Evolutionary conservation across 2,888 invertebrate species (phyloP).

Genomic region (Chrysolina haemoptera): DNA sequence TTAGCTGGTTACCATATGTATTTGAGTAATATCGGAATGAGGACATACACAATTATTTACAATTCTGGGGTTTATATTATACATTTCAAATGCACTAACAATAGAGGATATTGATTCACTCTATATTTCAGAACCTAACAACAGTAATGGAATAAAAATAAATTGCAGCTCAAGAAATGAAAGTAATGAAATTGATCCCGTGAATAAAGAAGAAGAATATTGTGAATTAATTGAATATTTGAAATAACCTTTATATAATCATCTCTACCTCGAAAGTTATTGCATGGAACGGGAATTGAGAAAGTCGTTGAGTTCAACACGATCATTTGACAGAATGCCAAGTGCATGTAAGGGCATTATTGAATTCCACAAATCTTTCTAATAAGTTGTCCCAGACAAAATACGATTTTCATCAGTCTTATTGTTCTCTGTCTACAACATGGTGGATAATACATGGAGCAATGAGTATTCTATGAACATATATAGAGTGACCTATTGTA

Average conservation of each 20-base stretch:
- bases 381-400: constrained; percentile 45
- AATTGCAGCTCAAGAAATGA: no score
- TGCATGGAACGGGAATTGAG: constrained; percentile 25
- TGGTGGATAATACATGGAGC: no score
- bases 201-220: not conserved
- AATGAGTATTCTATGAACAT: no score
- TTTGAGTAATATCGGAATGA: no score
- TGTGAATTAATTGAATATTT: constrained; percentile 48
- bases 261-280: constrained; percentile 28
- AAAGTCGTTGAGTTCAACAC: constrained; percentile 30
- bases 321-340: constrained; percentile 53
- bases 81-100: no score
- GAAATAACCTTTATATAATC: constrained; percentile 44
- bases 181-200: not conserved
- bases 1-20: no score
- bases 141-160: not conserved
- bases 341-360: constrained; percentile 52
- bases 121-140: not conserved
- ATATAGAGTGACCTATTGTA: no score
- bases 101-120: not conserved
- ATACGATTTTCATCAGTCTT: constrained; percentile 1
- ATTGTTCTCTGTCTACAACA: no score
- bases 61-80: no score
- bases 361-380: constrained; percentile 49
- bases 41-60: no score